Base-by-base conservation (phyloP, 2,888 invertebrate genomes). In the Globia sparganii region DNA sequence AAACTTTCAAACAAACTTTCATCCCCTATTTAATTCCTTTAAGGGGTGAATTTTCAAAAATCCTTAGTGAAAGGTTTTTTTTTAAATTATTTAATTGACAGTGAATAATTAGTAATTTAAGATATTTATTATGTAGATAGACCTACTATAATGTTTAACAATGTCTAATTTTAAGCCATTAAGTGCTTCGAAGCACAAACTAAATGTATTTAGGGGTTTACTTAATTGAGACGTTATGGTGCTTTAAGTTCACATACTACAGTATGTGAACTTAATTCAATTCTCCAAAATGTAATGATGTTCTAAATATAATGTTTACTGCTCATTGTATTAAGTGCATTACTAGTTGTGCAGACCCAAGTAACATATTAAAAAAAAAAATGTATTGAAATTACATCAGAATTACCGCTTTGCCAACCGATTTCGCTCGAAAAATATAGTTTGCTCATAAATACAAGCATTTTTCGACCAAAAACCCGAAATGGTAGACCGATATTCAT, bases 401-500 rank as follows among this genome's bases (percentile, higher is more conserved):
- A 80, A 72, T 81, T n/a, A 40, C 46, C 56, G 74, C 18, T 73
- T 43, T 53, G 3, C 65, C 59, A 46, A 46, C 11, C 65, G 21
- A 69, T 81, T 76, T 28, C 61, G 25, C 37, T 49, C 21, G 59
- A 61, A 66, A 80, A 70, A 77, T 81, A 58, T 77, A 58, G 56
- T 69, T 75, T 6, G 61, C 43, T 53, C 64, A 25, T 68, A 59
- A 59, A 49, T 61, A 72, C 56, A 78, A 66, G 46, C 9, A 40
- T 62, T 64, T 84, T 76, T 59, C 71, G 59, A 43, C 37, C 58
- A 62, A 64, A 70, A 72, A 21, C 37, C 40, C 56, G 53, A 73
- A 80, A 80, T 64, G 62, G 53, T 56, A 58, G 46, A 49, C 70
- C 40, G 28, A 74, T 79, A 83, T 64, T 72, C 85, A 80, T 85